Evolutionary conservation across 1,140 invertebrate species (phyloP).

Genomic region (Lasaia peninsularis): DNA sequence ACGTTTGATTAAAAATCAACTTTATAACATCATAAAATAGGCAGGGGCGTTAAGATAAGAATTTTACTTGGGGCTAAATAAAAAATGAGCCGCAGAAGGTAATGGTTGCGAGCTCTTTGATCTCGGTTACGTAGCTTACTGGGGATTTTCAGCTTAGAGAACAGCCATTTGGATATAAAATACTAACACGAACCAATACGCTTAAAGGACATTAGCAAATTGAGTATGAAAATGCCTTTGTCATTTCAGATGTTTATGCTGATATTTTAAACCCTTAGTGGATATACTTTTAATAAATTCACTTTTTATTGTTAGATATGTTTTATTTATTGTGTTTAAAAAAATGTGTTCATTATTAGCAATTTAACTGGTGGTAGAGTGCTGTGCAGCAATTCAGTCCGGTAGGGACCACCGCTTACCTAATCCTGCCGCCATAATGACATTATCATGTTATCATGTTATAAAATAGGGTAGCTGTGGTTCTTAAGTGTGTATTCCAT

Average conservation of each 20-base stretch:
- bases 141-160: slow-evolving; percentile 62
- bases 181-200: slow-evolving; percentile 60
- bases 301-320: too few relatives aligned
- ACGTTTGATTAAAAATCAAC: slow-evolving; percentile 72
- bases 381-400: too few relatives aligned
- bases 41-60: slow-evolving; percentile 69
- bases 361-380: too few relatives aligned
- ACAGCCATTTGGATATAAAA: slow-evolving; percentile 72
- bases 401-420: too few relatives aligned
- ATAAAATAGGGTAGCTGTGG: too few relatives aligned
- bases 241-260: background rate
- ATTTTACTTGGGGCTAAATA: slow-evolving; percentile 63
- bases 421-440: too few relatives aligned
- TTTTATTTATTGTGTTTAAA: too few relatives aligned
- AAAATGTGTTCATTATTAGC: too few relatives aligned
- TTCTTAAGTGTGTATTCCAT: too few relatives aligned
- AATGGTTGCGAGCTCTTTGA: slow-evolving; percentile 68
- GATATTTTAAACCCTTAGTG: background rate
- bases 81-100: slow-evolving; percentile 76
- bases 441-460: too few relatives aligned
- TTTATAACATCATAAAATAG: slow-evolving; percentile 76
- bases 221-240: slow-evolving; percentile 36
- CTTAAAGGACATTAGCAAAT: slow-evolving; percentile 69
- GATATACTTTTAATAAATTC: too few relatives aligned
- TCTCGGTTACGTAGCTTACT: slow-evolving; percentile 72